Evolutionary conservation across 1,140 invertebrate genomes (phyloP).

Genomic region (Colletes latitarsis): DNA sequence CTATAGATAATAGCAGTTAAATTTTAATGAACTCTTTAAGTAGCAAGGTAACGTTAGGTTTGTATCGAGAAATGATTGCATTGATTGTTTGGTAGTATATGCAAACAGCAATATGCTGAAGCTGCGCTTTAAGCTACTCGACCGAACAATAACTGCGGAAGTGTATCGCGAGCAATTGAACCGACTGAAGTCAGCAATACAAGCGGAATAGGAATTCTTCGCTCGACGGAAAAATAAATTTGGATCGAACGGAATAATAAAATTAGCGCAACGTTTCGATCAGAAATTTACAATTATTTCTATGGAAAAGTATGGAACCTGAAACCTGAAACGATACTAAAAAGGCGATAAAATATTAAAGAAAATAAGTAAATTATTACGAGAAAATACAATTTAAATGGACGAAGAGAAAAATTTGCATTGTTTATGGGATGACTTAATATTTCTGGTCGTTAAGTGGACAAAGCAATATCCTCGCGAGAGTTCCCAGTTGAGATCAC

Average conservation of each 20-base stretch:
- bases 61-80: no score
- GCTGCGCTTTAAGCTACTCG: not conserved
- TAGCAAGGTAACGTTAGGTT: no score
- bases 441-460: not conserved
- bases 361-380: no score
- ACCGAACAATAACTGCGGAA: not conserved
- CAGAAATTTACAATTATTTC: not conserved
- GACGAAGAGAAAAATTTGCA: not conserved
- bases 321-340: no score
- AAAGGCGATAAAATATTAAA: not conserved
- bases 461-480: not conserved
- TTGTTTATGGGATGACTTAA: not conserved
- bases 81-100: not conserved
- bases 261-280: not conserved
- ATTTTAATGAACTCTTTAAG: no score
- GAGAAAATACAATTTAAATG: not conserved
- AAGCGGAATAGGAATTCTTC: not conserved
- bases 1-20: no score
- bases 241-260: not conserved
- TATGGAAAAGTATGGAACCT: no score
- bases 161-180: constrained; percentile 1
- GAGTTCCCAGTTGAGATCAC: not conserved
- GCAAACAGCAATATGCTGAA: not conserved
- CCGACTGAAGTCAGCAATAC: not conserved
- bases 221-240: not conserved